phyloP scores from a whole-genome alignment of 2,797 vertebrate species.

The Pygocentrus nattereri region DNA sequence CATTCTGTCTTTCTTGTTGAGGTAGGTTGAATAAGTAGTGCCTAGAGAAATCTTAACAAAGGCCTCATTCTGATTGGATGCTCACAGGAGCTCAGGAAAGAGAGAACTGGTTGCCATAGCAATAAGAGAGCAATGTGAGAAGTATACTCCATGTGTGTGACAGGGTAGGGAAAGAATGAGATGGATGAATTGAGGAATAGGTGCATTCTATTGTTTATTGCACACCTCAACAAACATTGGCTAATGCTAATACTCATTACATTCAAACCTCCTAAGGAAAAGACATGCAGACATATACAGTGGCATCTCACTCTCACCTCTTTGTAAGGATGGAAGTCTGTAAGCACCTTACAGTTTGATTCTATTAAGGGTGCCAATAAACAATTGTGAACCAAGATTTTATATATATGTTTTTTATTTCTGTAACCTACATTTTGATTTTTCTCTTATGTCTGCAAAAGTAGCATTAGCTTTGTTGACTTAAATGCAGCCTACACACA shows the following conservation, averaged over 20 bases:
- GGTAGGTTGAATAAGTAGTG: constrained; percentile 83
- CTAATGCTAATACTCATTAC: background rate
- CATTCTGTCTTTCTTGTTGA: constrained; percentile 73
- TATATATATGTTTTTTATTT: too few species aligned
- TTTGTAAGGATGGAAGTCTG: too few species aligned
- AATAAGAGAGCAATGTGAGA: constrained; percentile 79
- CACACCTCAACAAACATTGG: constrained; percentile 70
- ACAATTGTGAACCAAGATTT: too few species aligned
- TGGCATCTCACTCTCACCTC: too few species aligned
- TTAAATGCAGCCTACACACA: too few species aligned
- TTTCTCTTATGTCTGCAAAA: too few species aligned
- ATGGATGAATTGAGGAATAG: constrained; percentile 64
- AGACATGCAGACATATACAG: background rate
- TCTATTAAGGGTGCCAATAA: too few species aligned
- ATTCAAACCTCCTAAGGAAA: constrained; percentile 14
- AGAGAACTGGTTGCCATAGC: constrained; percentile 81
- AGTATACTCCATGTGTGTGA: constrained; percentile 66
- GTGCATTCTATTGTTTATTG: constrained; percentile 75
- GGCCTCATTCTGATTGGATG: constrained; percentile 85
- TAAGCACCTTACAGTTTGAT: too few species aligned
- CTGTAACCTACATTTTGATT: too few species aligned
- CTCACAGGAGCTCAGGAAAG: constrained; percentile 79
- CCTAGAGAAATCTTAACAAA: constrained; percentile 85
- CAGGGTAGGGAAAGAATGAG: constrained; percentile 67
- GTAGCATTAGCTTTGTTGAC: too few species aligned